Conservation (phyloP, 2,797 vertebrate genomes). For the Pipistrellus kuhlii region DNA sequence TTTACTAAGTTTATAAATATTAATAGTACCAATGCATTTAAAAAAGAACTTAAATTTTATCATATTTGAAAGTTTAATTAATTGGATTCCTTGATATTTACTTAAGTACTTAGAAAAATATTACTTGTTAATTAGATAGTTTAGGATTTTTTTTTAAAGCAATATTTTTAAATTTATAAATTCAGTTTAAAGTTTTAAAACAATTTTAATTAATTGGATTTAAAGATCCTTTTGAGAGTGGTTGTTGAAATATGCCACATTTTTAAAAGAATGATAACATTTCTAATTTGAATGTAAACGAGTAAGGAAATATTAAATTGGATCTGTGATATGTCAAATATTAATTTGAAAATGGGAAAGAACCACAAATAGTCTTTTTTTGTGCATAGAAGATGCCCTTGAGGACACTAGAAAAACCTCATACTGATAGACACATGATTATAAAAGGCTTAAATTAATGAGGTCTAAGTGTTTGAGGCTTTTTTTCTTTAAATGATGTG, state of each 20-base stretch:
- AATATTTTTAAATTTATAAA: conserved; percentile 60
- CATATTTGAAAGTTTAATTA: conserved; percentile 49
- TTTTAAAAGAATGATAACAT: conserved; percentile 36
- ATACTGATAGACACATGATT: background rate
- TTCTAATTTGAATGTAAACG: conserved; percentile 52
- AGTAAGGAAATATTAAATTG: conserved; percentile 38
- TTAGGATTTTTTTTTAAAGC: conserved; percentile 6
- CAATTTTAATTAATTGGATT: conserved; percentile 64
- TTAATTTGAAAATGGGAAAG: conserved; percentile 52
- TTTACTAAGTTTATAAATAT: conserved; percentile 56
- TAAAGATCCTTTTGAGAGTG: conserved; percentile 46
- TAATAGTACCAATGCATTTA: background rate
- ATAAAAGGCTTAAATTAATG: conserved; percentile 13
- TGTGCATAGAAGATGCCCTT: background rate
- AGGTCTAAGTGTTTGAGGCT: background rate
- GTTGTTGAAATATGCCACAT: conserved; percentile 32
- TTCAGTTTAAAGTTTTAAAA: conserved; percentile 63
- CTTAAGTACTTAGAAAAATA: conserved; percentile 39
- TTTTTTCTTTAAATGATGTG: conserved; percentile 6
- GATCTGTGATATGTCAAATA: conserved; percentile 45
- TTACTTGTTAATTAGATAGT: conserved; percentile 13
- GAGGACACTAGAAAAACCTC: conserved; percentile 36
- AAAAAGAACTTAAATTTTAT: conserved; percentile 33
- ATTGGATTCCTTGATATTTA: conserved; percentile 50
- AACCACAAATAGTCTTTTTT: background rate